These are phyloP conservation scores for Diogma glabrata DNA, from an alignment of 2,888 invertebrate species.

Conservation along the genomic window DNA sequence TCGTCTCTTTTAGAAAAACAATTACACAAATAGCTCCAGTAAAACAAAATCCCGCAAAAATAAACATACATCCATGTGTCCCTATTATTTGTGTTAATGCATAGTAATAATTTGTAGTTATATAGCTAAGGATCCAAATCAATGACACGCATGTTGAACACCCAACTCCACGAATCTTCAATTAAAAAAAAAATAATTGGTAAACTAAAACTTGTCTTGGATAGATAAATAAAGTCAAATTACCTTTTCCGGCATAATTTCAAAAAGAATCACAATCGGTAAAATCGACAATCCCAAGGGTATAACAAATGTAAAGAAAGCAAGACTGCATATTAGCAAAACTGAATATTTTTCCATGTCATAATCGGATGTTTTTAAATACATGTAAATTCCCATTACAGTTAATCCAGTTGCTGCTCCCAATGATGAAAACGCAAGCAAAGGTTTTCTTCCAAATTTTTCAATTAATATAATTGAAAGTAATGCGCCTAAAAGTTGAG, in stretches of 20 bases:
- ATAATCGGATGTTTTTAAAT: constrained; percentile 9
- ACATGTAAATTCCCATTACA: constrained; percentile 9
- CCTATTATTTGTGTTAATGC: constrained; percentile 23
- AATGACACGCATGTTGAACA: constrained; percentile 18
- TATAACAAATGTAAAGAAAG: constrained; percentile 15
- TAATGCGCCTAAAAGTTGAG: constrained; percentile 32
- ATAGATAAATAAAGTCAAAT: too few species aligned
- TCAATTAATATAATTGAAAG: constrained; percentile 31
- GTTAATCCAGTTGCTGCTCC: constrained; percentile 12
- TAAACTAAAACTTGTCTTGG: too few species aligned
- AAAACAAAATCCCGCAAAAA: constrained; percentile 26
- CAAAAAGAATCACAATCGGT: constrained; percentile 15
- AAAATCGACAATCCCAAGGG: constrained; percentile 14
- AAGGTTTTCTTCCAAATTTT: constrained; percentile 29
- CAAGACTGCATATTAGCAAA: constrained; percentile 14
- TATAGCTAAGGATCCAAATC: constrained; percentile 21
- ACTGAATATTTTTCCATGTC: constrained; percentile 6
- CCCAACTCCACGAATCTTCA: constrained; percentile 16
- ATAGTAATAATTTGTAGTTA: constrained; percentile 22
- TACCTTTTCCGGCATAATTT: constrained; percentile 16
- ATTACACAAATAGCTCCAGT: constrained; percentile 27
- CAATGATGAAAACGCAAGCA: constrained; percentile 13
- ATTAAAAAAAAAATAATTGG: too few species aligned
- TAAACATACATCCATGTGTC: constrained; percentile 29
- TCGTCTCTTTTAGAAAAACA: constrained; percentile 32